Conservation (phyloP, 2,797 vertebrate genomes). For the Agapornis canus region DNA sequence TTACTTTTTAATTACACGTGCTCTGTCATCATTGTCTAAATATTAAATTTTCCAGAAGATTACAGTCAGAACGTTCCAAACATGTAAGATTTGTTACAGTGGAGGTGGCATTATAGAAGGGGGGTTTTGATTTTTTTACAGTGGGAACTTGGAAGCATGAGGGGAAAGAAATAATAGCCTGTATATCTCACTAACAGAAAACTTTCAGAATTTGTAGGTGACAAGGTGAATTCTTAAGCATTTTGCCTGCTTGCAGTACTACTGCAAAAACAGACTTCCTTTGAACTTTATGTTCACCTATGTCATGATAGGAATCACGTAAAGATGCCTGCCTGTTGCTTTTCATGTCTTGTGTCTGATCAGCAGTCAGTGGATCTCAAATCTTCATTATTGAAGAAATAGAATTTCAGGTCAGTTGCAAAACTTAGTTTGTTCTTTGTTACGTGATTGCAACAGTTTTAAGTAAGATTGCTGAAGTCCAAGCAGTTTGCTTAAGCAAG, state of each 20-base stretch:
- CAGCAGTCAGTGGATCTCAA: neutral
- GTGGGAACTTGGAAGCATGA: neutral
- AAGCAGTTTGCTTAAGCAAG: neutral
- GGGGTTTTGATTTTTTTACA: neutral
- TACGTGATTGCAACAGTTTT: neutral
- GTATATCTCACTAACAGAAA: neutral
- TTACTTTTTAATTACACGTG: neutral
- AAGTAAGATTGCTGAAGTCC: neutral
- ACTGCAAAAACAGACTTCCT: neutral
- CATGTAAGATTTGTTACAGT: neutral
- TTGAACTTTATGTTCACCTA: neutral
- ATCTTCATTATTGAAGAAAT: neutral
- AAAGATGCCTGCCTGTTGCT: accelerated
- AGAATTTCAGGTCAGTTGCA: neutral
- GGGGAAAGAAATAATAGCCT: neutral
- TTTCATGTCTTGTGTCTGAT: neutral
- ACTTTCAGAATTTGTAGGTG: neutral
- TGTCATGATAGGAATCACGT: neutral
- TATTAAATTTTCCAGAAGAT: neutral
- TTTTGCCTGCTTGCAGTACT: neutral
- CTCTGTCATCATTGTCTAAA: conserved; percentile 12
- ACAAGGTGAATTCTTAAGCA: neutral
- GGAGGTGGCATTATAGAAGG: neutral
- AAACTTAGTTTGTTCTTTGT: neutral
- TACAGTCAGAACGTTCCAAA: neutral